Conservation (phyloP, 2,113 vertebrate species). For the Kryptolebias marmoratus region DNA sequence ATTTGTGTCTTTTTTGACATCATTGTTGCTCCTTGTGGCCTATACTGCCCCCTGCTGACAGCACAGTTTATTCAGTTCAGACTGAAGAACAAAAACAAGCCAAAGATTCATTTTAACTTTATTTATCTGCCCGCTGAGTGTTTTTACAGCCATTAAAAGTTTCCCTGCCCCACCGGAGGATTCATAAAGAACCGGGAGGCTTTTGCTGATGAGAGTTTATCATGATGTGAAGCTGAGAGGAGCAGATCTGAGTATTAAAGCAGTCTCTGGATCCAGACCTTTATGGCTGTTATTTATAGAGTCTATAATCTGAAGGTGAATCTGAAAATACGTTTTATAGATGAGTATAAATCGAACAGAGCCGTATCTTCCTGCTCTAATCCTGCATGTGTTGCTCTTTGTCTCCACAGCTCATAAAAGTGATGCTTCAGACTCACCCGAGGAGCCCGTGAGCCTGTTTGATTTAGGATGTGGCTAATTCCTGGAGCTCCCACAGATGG, state of each 20-base stretch:
- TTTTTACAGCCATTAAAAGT: no score
- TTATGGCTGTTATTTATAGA: conserved; percentile 50
- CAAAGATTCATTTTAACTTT: no score
- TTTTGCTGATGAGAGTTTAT: neutral
- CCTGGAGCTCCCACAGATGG: conserved; percentile 30
- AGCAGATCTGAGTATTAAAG: neutral
- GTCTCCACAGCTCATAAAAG: conserved; percentile 56
- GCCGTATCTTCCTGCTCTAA: conserved; percentile 49
- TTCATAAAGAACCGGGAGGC: neutral
- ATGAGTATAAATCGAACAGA: conserved; percentile 35
- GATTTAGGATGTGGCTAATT: conserved; percentile 68
- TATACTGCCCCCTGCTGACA: no score
- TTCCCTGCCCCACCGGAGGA: no score
- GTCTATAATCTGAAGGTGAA: conserved; percentile 16
- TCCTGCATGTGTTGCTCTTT: conserved; percentile 44
- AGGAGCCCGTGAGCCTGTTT: conserved; percentile 52
- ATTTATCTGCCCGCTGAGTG: no score
- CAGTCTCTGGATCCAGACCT: neutral
- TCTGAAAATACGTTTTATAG: conserved; percentile 39
- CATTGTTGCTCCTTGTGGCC: no score
- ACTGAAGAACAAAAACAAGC: no score
- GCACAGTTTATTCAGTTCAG: no score
- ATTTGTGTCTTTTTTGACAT: no score
- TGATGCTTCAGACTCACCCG: conserved; percentile 24
- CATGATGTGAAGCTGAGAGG: neutral